Evolutionary conservation across 1,140 invertebrate species (phyloP).

Genomic region (Choristoneura fumiferana): DNA sequence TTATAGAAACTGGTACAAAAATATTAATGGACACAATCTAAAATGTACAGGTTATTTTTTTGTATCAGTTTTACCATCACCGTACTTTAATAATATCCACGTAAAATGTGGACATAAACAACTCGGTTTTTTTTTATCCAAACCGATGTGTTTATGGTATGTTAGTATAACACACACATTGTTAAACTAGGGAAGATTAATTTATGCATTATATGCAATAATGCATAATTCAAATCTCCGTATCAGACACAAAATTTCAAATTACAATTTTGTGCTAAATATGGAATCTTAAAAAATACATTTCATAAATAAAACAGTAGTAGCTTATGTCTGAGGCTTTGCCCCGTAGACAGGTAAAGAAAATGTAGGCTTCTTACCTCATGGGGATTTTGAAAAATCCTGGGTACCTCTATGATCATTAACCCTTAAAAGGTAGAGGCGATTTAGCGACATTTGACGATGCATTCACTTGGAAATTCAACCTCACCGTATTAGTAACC

Average conservation of each 20-base stretch:
- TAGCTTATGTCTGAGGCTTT: no score
- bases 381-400: no score
- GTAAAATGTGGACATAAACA: slow-evolving; percentile 30
- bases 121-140: background rate
- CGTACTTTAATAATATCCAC: slow-evolving; percentile 37
- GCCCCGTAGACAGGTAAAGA: no score
- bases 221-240: background rate
- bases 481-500: no score
- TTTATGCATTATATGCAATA: background rate
- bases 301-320: no score
- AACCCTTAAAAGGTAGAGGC: no score
- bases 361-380: no score
- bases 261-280: slow-evolving; percentile 22
- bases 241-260: slow-evolving; percentile 18
- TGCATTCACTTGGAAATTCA: no score
- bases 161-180: slow-evolving; percentile 48
- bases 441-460: no score
- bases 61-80: slow-evolving; percentile 43
- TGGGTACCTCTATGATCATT: no score
- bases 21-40: background rate
- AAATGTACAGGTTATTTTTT: slow-evolving; percentile 5
- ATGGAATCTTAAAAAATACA: slow-evolving; percentile 6
- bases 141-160: slow-evolving; percentile 20
- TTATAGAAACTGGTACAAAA: slow-evolving; percentile 34
- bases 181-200: slow-evolving; percentile 32